phyloP scores from a whole-genome alignment of 2,797 vertebrate genomes.

The Paramormyrops hopkinsi region DNA sequence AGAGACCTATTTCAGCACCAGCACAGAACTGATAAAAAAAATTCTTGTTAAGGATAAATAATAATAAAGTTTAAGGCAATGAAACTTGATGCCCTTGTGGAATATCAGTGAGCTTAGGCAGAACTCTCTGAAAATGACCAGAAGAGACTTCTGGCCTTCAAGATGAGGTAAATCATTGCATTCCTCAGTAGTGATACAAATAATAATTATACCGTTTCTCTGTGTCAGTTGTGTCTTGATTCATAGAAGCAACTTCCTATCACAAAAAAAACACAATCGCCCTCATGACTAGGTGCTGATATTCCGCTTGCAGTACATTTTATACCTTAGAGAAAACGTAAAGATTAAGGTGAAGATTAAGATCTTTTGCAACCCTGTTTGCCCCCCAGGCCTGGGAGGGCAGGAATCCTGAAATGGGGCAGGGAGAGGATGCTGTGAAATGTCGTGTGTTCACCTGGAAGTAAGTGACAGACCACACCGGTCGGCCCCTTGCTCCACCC shows the following conservation, averaged over 20 bases:
- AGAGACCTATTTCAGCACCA: neutral
- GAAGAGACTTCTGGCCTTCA: neutral
- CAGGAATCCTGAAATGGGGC: neutral
- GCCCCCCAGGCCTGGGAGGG: neutral
- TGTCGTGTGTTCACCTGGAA: neutral
- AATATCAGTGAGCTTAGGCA: neutral
- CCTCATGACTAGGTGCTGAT: neutral
- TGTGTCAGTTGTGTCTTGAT: neutral
- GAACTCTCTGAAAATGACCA: neutral
- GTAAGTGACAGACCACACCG: conserved; percentile 7
- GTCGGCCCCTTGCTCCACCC: neutral
- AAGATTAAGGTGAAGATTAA: neutral
- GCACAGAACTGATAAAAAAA: neutral
- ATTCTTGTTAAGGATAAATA: neutral
- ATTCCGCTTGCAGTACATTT: neutral
- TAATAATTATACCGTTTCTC: neutral
- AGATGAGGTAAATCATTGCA: neutral
- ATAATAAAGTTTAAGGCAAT: neutral
- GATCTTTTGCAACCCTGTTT: neutral
- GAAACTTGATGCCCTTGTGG: neutral
- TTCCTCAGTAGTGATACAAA: neutral
- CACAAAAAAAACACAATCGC: neutral
- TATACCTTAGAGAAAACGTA: neutral
- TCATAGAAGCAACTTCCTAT: neutral
- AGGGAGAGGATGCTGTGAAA: neutral